Evolutionary conservation across 92 coral and sea anemone genomes (phyloP).

Genomic region (Chrysogorgia sp.): DNA sequence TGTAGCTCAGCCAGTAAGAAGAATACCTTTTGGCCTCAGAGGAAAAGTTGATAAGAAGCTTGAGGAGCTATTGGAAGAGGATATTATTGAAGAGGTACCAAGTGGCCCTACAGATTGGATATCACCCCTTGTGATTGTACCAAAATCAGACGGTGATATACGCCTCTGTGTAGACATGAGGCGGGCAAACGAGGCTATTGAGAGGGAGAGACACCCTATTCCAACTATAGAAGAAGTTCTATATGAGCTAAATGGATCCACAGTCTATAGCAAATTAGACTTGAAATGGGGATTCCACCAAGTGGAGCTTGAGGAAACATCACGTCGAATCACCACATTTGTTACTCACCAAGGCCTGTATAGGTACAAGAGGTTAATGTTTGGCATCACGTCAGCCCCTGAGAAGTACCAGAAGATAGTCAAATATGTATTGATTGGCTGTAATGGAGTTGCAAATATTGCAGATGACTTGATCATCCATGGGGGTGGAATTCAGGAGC

Average conservation of each 20-base stretch:
- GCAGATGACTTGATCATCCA: conserved; percentile 33
- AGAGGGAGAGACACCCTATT: conserved; percentile 4
- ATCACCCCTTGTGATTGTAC: conserved; percentile 50
- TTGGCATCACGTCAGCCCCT: conserved; percentile 34
- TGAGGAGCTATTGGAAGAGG: conserved; percentile 30
- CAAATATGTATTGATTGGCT: conserved; percentile 10
- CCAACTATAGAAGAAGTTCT: conserved; percentile 6
- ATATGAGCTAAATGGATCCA: not conserved
- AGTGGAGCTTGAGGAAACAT: conserved; percentile 3
- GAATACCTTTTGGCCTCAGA: conserved; percentile 39
- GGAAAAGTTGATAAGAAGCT: conserved; percentile 43
- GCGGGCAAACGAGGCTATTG: not conserved
- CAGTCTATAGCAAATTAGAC: conserved; percentile 20
- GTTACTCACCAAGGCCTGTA: conserved; percentile 14
- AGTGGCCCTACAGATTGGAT: conserved; percentile 50
- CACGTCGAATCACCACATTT: conserved; percentile 18
- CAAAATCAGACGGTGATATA: conserved; percentile 13
- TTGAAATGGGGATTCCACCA: conserved; percentile 32
- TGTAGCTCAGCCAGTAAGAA: conserved; percentile 28
- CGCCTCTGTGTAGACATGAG: conserved; percentile 1
- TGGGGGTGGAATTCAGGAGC: too few relatives aligned
- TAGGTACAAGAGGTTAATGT: conserved; percentile 28
- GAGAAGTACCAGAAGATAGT: conserved; percentile 22
- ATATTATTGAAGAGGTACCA: conserved; percentile 26
- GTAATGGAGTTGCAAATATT: conserved; percentile 17